A percentile compares a stretch with the other conserved stretches of the same genome.
phyloP scores from a whole-genome alignment of 2,113 vertebrate genomes.

The Synchiropus splendidus region DNA sequence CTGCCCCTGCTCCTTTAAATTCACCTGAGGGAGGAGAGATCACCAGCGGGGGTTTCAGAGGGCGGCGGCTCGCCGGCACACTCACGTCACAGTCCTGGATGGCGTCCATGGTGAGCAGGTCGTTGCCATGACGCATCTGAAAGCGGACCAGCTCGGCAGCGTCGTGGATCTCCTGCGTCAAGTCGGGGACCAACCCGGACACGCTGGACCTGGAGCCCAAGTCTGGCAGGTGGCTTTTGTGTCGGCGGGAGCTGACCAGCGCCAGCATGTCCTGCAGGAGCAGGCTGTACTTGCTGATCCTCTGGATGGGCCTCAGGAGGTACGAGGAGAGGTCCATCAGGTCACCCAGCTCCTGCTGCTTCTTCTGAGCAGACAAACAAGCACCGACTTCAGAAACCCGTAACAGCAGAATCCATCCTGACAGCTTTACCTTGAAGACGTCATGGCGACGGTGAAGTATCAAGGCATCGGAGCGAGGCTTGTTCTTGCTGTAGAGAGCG shows the following conservation, averaged over 20 bases:
- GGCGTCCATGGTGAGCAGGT: conserved; percentile 73
- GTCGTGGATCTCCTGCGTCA: conserved; percentile 54
- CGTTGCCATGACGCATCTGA: conserved; percentile 70
- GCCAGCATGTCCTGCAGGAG: conserved; percentile 66
- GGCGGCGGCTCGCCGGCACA: too few species aligned
- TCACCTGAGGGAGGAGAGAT: conserved; percentile 48
- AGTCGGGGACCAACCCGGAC: conserved; percentile 20
- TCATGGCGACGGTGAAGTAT: conserved; percentile 64
- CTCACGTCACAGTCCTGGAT: conserved; percentile 73
- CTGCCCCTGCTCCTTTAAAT: conserved; percentile 71
- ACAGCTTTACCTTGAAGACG: conserved; percentile 62
- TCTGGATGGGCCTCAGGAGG: conserved; percentile 70
- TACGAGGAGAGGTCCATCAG: conserved; percentile 72
- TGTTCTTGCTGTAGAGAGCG: conserved; percentile 73
- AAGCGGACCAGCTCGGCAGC: conserved; percentile 64
- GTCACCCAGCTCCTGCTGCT: conserved; percentile 67
- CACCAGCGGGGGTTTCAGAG: too few species aligned
- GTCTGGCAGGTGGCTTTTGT: conserved; percentile 26
- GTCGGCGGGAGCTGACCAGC: conserved; percentile 27
- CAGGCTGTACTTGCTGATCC: conserved; percentile 74
- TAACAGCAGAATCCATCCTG: neutral
- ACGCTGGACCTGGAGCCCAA: neutral
- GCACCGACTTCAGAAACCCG: neutral
- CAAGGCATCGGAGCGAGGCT: conserved; percentile 67
- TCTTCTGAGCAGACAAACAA: conserved; percentile 43